phyloP scores from a whole-genome alignment of 2,797 vertebrate genomes.

The Mallotus villosus region DNA sequence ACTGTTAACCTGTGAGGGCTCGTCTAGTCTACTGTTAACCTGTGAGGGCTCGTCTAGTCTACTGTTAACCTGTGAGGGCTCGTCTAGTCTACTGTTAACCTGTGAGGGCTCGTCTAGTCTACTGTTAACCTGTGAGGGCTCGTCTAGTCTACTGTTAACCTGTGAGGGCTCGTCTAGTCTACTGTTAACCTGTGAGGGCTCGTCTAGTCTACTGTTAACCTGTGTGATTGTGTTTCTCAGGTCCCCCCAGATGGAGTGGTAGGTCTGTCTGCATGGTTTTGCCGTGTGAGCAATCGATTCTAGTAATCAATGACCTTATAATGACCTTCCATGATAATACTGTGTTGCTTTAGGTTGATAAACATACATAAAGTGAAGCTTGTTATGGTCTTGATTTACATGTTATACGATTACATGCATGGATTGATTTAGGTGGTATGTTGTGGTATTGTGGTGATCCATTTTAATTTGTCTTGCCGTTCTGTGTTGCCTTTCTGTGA shows the following conservation, averaged over 20 bases:
- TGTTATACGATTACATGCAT: too few relatives aligned
- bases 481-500: too few relatives aligned
- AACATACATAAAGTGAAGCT: too few relatives aligned
- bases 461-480: too few relatives aligned
- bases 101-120: background rate
- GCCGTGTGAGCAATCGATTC: conserved; percentile 7
- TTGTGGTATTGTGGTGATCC: too few relatives aligned
- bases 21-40: too few relatives aligned
- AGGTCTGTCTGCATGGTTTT: conserved; percentile 72
- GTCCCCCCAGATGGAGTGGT: conserved; percentile 85
- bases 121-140: background rate
- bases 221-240: conserved; percentile 74
- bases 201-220: conserved; percentile 30
- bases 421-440: too few relatives aligned
- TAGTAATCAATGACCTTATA: background rate
- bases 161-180: background rate
- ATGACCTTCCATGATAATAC: background rate
- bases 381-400: too few relatives aligned
- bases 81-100: background rate
- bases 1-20: too few relatives aligned
- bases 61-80: too few relatives aligned
- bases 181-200: background rate
- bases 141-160: background rate
- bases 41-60: too few relatives aligned
- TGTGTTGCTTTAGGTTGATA: too few relatives aligned